phyloP scores from a whole-genome alignment of 2,888 invertebrate species.

The Microplitis deprimator region DNA sequence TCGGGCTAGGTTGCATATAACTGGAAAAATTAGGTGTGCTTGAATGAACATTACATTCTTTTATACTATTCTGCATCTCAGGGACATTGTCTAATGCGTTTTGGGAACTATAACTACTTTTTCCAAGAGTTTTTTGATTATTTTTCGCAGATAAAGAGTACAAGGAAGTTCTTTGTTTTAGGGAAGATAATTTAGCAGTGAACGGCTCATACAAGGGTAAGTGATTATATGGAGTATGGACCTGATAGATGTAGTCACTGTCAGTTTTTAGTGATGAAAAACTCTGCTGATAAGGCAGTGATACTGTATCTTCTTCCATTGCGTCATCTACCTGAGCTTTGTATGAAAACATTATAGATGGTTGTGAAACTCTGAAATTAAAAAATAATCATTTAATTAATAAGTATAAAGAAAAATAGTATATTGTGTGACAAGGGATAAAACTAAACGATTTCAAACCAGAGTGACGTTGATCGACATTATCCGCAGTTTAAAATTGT shows the following conservation, averaged over 20 bases:
- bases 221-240: conserved; percentile 71
- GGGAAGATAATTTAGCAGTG: conserved; percentile 55
- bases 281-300: conserved; percentile 82
- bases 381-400: not conserved
- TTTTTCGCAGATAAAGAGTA: conserved; percentile 57
- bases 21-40: conserved; percentile 56
- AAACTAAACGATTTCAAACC: not conserved
- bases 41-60: conserved; percentile 53
- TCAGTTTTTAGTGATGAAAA: conserved; percentile 83
- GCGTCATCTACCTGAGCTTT: conserved; percentile 85
- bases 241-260: conserved; percentile 84
- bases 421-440: not conserved
- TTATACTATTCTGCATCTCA: conserved; percentile 52
- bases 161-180: conserved; percentile 55
- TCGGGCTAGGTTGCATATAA: conserved; percentile 51
- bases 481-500: no score
- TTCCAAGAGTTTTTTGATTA: conserved; percentile 52
- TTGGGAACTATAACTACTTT: conserved; percentile 58
- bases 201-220: conserved; percentile 66
- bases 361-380: conserved; percentile 78
- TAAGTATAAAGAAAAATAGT: conserved; percentile 2
- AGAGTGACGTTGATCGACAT: not conserved
- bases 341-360: conserved; percentile 85
- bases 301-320: conserved; percentile 83
- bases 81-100: conserved; percentile 57